Conservation (phyloP, 2,797 vertebrate species). For the Discoglossus pictus region DNA sequence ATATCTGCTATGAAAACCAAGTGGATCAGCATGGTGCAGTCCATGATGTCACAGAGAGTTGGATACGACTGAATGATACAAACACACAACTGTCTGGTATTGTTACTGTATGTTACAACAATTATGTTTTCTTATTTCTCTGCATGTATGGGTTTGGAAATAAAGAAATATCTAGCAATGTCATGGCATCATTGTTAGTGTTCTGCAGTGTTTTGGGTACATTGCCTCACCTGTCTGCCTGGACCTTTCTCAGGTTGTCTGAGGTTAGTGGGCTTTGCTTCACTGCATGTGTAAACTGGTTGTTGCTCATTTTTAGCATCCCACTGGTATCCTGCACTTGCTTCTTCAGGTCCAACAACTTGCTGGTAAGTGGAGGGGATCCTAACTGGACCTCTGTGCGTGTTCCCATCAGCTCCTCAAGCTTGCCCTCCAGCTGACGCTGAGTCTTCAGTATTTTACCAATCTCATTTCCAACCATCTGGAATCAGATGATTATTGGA, state of each 20-base stretch:
- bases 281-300: conserved; percentile 45
- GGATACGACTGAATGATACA: too few species aligned
- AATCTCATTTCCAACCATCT: conserved; percentile 57
- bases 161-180: too few species aligned
- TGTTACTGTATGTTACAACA: too few species aligned
- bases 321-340: conserved; percentile 32
- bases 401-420: conserved; percentile 24
- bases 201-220: too few species aligned
- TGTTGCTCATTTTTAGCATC: conserved; percentile 45
- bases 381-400: conserved; percentile 32
- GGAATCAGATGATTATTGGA: conserved; percentile 15
- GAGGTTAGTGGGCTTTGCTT: conserved; percentile 50
- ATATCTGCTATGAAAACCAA: too few species aligned
- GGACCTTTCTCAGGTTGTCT: conserved; percentile 66
- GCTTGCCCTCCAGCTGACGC: conserved; percentile 42
- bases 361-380: conserved; percentile 10
- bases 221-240: conserved; percentile 66
- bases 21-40: too few species aligned
- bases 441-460: conserved; percentile 38
- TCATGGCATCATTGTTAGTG: too few species aligned
- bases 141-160: too few species aligned
- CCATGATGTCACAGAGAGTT: too few species aligned
- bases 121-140: too few species aligned
- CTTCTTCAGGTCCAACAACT: background rate
- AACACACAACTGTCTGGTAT: too few species aligned